Evolutionary conservation across 2,113 vertebrate species (phyloP).

Genomic region (Scalopus aquaticus): DNA sequence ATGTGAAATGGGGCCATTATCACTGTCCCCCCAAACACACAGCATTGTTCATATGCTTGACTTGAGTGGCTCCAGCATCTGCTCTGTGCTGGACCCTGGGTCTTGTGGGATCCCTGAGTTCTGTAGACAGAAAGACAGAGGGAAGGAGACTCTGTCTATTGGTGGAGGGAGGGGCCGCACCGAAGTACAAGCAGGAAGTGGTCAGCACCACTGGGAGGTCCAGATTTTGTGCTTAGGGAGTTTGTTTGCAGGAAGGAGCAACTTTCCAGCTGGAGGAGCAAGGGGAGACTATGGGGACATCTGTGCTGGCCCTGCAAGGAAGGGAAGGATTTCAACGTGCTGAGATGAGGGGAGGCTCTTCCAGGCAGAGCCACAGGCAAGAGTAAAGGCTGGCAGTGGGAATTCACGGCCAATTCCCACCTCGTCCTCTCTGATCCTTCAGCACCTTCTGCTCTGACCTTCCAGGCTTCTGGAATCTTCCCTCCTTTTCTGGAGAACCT

Average conservation of each 20-base stretch:
- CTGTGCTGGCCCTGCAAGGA: neutral
- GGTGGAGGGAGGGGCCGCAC: neutral
- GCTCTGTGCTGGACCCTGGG: neutral
- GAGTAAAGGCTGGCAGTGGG: fast-evolving
- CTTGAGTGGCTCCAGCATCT: neutral
- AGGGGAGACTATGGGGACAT: neutral
- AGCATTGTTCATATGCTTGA: neutral
- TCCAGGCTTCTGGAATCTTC: neutral
- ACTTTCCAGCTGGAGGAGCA: slow-evolving; percentile 51
- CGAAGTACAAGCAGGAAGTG: slow-evolving; percentile 57
- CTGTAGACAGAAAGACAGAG: neutral
- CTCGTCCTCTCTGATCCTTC: neutral
- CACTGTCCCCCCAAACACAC: no score
- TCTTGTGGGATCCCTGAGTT: neutral
- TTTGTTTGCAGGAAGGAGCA: slow-evolving; percentile 61
- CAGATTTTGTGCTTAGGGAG: neutral
- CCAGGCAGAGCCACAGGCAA: neutral
- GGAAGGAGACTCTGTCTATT: neutral
- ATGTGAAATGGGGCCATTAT: slow-evolving; percentile 7
- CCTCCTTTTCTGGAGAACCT: neutral
- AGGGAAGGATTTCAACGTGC: slow-evolving; percentile 5
- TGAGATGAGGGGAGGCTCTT: neutral
- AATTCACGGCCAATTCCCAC: neutral
- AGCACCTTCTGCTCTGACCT: neutral
- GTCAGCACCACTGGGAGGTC: slow-evolving; percentile 46